Conservation (phyloP, 2,797 vertebrate species). For the Eupleurogrammus muticus region DNA sequence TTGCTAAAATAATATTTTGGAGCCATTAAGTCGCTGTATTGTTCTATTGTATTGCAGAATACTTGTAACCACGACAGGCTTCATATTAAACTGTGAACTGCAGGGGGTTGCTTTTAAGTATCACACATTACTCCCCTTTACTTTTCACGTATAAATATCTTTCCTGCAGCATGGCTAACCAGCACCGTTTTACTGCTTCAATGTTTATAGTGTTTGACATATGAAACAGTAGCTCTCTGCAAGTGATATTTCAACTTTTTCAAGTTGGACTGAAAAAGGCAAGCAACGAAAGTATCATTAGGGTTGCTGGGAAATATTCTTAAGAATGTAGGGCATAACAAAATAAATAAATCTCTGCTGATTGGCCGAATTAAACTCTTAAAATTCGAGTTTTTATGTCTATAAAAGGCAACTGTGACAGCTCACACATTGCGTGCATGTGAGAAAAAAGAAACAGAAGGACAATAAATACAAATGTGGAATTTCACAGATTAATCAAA, state of each 20-base stretch:
- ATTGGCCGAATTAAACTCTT: constrained; percentile 42
- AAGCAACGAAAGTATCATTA: constrained; percentile 53
- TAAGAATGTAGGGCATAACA: constrained; percentile 62
- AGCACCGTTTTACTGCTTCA: constrained; percentile 43
- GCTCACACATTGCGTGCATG: constrained; percentile 12
- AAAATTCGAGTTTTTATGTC: constrained; percentile 36
- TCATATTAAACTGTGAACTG: constrained; percentile 45
- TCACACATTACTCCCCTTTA: constrained; percentile 39
- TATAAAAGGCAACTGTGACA: constrained; percentile 22
- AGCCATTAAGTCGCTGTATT: constrained; percentile 37
- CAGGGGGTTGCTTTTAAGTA: constrained; percentile 46
- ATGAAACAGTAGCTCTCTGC: constrained; percentile 61
- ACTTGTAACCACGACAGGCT: constrained; percentile 22
- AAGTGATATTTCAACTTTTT: constrained; percentile 55
- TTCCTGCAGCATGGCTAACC: constrained; percentile 29
- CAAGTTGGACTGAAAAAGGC: constrained; percentile 38
- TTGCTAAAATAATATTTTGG: constrained; percentile 46
- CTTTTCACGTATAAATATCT: constrained; percentile 55
- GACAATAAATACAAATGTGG: background rate
- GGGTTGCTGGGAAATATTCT: constrained; percentile 58
- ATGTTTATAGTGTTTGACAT: constrained; percentile 62
- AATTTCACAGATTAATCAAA: background rate
- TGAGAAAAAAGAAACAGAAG: constrained; percentile 2
- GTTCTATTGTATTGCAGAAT: constrained; percentile 32
- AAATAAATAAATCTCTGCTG: constrained; percentile 58